phyloP scores from a whole-genome alignment of 2,797 vertebrate species.

The Ibycter americanus region DNA sequence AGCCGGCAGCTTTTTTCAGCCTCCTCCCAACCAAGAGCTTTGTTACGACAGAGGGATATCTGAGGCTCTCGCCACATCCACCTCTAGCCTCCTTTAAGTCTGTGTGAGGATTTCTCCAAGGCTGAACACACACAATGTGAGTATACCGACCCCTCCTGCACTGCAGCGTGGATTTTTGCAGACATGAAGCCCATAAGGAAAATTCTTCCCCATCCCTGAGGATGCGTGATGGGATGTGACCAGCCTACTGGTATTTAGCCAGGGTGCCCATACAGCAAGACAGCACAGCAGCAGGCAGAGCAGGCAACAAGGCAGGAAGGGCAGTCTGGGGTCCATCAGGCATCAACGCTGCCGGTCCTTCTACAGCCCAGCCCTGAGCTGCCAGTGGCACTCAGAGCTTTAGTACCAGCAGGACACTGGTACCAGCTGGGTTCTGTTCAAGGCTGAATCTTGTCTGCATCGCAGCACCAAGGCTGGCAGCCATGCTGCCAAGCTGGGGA shows the following conservation, averaged over 20 bases:
- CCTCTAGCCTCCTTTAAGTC: fast-evolving
- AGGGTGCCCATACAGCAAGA: not conserved
- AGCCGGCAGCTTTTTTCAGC: not conserved
- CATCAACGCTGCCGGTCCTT: not conserved
- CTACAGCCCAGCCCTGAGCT: not conserved
- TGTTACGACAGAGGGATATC: not conserved
- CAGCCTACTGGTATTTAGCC: not conserved
- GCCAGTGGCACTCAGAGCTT: not conserved
- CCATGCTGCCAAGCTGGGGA: not conserved
- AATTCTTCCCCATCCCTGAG: not conserved
- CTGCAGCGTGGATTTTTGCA: not conserved
- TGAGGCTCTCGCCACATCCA: not conserved
- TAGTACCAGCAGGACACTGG: not conserved
- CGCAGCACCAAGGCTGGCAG: not conserved
- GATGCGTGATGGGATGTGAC: not conserved
- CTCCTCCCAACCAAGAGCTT: not conserved
- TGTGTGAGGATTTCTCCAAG: not conserved
- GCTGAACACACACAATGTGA: fast-evolving
- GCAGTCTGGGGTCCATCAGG: not conserved
- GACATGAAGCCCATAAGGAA: not conserved
- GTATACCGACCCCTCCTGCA: not conserved
- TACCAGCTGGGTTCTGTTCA: not conserved
- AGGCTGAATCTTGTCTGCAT: not conserved
- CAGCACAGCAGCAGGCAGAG: not conserved
- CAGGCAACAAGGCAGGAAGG: not conserved